These are phyloP conservation scores for Morus bassanus DNA, from an alignment of 2,797 vertebrate genomes.

Conservation along the genomic window DNA sequence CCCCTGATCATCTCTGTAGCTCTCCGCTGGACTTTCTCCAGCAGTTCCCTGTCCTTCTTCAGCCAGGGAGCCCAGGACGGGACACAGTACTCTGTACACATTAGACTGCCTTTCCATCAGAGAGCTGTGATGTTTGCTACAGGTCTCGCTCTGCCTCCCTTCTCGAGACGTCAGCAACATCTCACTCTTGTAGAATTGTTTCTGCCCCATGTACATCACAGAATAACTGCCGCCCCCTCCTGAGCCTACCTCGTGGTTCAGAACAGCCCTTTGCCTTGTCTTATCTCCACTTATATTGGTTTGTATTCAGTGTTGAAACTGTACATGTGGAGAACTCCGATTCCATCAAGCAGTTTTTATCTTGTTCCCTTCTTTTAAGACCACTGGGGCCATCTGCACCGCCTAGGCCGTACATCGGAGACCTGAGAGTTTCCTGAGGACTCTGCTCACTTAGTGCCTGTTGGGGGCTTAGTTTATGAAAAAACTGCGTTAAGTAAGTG, in stretches of 20 bases:
- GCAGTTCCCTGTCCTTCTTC: too few species aligned
- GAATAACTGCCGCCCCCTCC: background rate
- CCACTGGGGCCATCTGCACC: background rate
- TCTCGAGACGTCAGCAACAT: background rate
- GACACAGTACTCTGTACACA: too few species aligned
- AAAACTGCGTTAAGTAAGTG: background rate
- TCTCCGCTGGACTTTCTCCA: too few species aligned
- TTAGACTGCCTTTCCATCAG: background rate
- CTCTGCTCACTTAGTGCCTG: background rate
- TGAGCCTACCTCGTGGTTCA: background rate
- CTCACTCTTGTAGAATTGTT: background rate
- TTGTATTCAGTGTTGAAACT: background rate
- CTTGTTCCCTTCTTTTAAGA: background rate
- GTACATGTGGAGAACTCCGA: background rate
- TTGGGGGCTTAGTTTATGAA: background rate
- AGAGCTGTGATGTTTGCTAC: background rate
- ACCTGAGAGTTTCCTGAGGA: background rate
- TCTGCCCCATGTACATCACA: accelerated
- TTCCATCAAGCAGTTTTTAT: accelerated
- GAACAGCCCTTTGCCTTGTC: background rate
- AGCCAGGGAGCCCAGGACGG: too few species aligned
- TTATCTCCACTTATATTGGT: background rate
- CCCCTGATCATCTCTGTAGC: too few species aligned
- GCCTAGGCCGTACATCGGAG: background rate
- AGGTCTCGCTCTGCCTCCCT: background rate